Evolutionary conservation across 2,797 vertebrate genomes (phyloP).

Genomic region (Valencia hispanica): DNA sequence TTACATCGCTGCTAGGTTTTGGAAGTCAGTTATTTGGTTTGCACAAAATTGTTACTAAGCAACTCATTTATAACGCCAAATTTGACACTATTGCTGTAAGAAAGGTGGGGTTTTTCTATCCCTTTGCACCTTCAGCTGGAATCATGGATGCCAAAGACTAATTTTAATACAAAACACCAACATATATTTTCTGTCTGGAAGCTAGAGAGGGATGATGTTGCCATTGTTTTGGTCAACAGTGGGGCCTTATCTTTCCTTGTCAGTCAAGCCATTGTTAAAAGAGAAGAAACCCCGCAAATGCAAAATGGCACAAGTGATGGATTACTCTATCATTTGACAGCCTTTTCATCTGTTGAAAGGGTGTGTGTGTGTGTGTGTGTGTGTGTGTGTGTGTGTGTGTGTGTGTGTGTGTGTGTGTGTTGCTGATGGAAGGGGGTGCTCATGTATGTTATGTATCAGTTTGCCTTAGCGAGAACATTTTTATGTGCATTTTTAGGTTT

Average conservation of each 20-base stretch:
- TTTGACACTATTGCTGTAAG: neutral
- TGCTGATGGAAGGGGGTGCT: constrained; percentile 8
- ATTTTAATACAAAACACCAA: constrained; percentile 7
- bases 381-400: constrained; percentile 35
- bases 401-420: constrained; percentile 31
- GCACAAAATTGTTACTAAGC: neutral
- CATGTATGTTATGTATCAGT: constrained; percentile 8
- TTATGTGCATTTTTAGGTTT: constrained; percentile 15
- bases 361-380: constrained; percentile 36
- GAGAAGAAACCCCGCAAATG: constrained; percentile 75
- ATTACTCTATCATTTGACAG: constrained; percentile 81
- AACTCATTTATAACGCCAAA: neutral
- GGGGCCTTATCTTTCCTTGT: constrained; percentile 76
- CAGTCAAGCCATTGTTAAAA: constrained; percentile 77
- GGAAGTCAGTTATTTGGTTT: constrained; percentile 27
- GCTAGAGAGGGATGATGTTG: constrained; percentile 28
- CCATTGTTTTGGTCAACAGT: constrained; percentile 71
- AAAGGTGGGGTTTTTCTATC: neutral
- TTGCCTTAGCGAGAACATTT: constrained; percentile 23
- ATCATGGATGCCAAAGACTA: neutral
- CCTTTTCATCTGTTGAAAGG: constrained; percentile 75
- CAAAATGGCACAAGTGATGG: constrained; percentile 81
- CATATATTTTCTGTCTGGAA: constrained; percentile 32
- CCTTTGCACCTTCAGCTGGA: neutral
- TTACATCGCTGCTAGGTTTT: constrained; percentile 29